Evolutionary conservation across 2,113 vertebrate species (phyloP).

Genomic region (Perca schrenkii): DNA sequence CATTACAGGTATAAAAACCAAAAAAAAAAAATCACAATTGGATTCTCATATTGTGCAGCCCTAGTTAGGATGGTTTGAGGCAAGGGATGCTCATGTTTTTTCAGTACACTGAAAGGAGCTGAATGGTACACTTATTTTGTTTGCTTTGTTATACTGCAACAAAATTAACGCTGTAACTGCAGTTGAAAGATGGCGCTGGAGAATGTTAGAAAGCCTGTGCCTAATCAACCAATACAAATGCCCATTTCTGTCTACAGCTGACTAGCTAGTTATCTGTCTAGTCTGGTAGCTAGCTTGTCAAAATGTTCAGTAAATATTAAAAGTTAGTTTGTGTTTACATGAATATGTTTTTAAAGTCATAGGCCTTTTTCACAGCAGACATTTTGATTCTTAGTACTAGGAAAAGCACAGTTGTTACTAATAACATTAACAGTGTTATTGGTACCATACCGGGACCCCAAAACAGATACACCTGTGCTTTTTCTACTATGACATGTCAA

Average conservation of each 20-base stretch:
- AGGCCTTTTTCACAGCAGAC: neutral
- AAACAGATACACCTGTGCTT: neutral
- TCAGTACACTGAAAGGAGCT: conserved; percentile 8
- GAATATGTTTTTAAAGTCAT: neutral
- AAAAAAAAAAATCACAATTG: no score
- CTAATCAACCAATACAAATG: neutral
- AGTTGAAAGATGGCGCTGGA: neutral
- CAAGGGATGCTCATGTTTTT: neutral
- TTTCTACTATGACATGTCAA: neutral
- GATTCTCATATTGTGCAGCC: no score
- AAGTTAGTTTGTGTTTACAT: neutral
- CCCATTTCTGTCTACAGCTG: neutral
- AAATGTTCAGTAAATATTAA: neutral
- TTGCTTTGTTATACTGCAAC: neutral
- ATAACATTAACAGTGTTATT: neutral
- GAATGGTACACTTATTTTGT: neutral
- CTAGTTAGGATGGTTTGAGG: neutral
- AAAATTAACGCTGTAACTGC: conserved; percentile 3
- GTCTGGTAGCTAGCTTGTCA: neutral
- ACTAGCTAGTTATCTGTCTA: neutral
- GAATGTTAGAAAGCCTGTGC: neutral
- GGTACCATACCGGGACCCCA: neutral
- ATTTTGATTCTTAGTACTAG: neutral
- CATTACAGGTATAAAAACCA: neutral
- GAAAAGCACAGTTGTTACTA: neutral